phyloP scores from a whole-genome alignment of 2,888 invertebrate genomes.

The Microctonus hyperodae region DNA sequence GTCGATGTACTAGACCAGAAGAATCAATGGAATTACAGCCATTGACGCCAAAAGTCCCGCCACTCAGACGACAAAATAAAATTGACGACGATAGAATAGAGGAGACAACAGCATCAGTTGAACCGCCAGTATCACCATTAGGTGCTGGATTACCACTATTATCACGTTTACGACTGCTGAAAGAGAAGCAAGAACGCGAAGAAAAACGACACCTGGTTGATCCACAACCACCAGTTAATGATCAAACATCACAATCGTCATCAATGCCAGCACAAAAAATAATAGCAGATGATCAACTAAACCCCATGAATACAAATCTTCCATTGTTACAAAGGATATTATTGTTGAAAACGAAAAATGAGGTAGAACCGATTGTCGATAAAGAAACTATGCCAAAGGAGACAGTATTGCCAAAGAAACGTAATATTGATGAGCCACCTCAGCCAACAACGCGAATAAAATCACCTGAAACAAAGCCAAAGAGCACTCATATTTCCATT shows the following conservation, averaged over 20 bases:
- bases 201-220: constrained; percentile 56
- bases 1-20: constrained; percentile 62
- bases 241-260: constrained; percentile 5
- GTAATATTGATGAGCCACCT: constrained; percentile 39
- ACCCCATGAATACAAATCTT: constrained; percentile 60
- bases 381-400: constrained; percentile 54
- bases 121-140: constrained; percentile 76
- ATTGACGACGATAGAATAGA: constrained; percentile 58
- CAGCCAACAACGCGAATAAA: constrained; percentile 2
- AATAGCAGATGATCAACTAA: constrained; percentile 39
- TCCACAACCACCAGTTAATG: constrained; percentile 35
- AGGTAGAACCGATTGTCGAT: constrained; percentile 62
- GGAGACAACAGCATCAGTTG: constrained; percentile 64
- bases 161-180: constrained; percentile 78
- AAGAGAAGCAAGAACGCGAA: constrained; percentile 80
- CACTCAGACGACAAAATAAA: constrained; percentile 62
- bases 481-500: constrained; percentile 33
- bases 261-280: constrained; percentile 29
- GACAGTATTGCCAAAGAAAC: constrained; percentile 48
- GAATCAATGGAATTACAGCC: constrained; percentile 77
- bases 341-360: constrained; percentile 79
- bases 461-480: background rate
- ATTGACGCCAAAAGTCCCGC: constrained; percentile 63
- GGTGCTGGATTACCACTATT: constrained; percentile 86
- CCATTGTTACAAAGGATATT: constrained; percentile 79